phyloP scores from a whole-genome alignment of 1,140 invertebrate genomes.

The Micrasema longulum region DNA sequence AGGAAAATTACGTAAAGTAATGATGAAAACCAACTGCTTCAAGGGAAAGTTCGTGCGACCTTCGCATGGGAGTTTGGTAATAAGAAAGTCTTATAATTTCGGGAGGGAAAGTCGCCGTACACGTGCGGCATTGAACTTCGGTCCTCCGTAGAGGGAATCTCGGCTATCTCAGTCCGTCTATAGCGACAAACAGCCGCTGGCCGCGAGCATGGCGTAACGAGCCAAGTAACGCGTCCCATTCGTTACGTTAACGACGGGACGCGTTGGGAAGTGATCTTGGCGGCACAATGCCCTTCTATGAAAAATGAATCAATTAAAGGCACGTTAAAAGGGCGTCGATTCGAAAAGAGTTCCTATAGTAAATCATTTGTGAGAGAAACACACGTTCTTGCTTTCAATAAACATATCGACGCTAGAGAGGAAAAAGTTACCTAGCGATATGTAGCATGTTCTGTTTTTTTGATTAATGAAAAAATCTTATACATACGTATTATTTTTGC shows the following conservation, averaged over 20 bases:
- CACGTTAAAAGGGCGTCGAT: constrained; percentile 9
- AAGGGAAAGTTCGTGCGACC: constrained; percentile 9
- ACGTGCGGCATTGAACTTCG: constrained; percentile 39
- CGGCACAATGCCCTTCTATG: constrained; percentile 19
- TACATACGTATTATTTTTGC: too few species aligned
- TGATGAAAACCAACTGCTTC: not conserved
- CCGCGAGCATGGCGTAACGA: constrained; percentile 1
- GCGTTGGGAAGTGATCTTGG: constrained; percentile 1
- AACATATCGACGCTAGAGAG: too few species aligned
- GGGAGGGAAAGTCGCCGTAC: constrained; percentile 36
- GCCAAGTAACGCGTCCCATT: not conserved
- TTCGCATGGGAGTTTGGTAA: constrained; percentile 15
- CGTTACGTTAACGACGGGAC: constrained; percentile 1
- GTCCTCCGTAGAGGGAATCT: constrained; percentile 3
- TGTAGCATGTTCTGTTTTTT: too few species aligned
- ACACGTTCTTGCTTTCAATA: too few species aligned
- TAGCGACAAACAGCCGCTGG: not conserved
- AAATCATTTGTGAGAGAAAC: constrained; percentile 14
- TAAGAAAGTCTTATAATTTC: constrained; percentile 18
- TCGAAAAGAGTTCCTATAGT: not conserved
- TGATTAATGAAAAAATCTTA: too few species aligned
- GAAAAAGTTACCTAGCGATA: too few species aligned
- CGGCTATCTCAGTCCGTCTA: not conserved
- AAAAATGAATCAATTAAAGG: constrained; percentile 17
- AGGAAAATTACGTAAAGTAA: constrained; percentile 16